phyloP scores from a whole-genome alignment of 1,140 invertebrate genomes.

The Argopecten irradians region DNA sequence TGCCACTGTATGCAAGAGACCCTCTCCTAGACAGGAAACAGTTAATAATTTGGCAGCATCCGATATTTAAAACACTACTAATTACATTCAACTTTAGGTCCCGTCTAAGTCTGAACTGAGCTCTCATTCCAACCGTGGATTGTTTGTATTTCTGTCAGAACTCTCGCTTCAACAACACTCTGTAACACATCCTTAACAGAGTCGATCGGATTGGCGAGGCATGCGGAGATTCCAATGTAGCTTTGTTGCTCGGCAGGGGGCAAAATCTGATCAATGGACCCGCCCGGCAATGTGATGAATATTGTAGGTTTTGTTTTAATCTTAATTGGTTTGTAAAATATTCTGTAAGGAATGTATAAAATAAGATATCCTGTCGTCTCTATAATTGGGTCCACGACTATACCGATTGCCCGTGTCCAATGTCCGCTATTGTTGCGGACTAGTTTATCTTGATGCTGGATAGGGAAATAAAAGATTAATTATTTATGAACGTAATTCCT shows the following conservation, averaged over 20 bases:
- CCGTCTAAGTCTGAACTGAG: not conserved
- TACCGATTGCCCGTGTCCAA: not conserved
- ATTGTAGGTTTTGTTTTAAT: slow-evolving; percentile 12
- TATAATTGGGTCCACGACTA: not conserved
- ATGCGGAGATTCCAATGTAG: not conserved
- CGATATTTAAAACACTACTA: slow-evolving; percentile 6
- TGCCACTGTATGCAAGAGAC: not conserved
- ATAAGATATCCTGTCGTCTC: not conserved
- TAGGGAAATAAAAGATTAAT: not conserved
- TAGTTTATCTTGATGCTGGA: not conserved
- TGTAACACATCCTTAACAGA: not conserved
- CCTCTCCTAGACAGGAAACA: not conserved
- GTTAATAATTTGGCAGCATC: not conserved
- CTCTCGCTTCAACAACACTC: slow-evolving; percentile 12
- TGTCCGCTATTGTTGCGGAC: not conserved
- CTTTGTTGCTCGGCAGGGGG: slow-evolving; percentile 1
- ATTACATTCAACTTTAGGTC: slow-evolving; percentile 9
- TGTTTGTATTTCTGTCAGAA: not conserved
- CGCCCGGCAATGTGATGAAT: not conserved
- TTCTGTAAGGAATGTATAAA: slow-evolving; percentile 18
- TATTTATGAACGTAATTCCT: not conserved
- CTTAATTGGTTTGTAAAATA: slow-evolving; percentile 10
- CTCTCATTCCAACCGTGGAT: not conserved
- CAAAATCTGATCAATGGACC: not conserved
- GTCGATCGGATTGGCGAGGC: not conserved